Percentiles rank a stretch among this genome's conserved stretches.
These are phyloP conservation scores for Dermolepida albohirtum DNA, from an alignment of 2,888 invertebrate genomes.

Conservation along the genomic window DNA sequence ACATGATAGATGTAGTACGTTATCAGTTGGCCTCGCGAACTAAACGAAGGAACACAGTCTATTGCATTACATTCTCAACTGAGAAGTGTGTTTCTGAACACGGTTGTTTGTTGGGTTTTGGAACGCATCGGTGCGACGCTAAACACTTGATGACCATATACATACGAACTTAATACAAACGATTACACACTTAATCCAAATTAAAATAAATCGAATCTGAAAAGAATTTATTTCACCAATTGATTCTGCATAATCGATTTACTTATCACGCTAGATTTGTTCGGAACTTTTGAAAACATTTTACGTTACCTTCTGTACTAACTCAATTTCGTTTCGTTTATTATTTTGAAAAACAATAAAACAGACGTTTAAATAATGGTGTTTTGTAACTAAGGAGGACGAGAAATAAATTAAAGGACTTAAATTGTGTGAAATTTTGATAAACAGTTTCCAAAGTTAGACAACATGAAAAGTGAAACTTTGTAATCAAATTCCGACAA, in stretches of 20 bases:
- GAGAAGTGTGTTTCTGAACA: conserved; percentile 35
- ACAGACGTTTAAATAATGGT: no score
- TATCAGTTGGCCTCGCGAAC: conserved; percentile 57
- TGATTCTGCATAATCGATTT: conserved; percentile 44
- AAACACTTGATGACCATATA: conserved; percentile 32
- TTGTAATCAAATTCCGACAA: no score
- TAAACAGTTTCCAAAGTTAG: no score
- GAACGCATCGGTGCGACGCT: conserved; percentile 47
- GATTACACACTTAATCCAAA: conserved; percentile 48
- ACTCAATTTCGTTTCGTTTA: no score
- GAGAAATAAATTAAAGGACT: no score
- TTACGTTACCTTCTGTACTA: no score
- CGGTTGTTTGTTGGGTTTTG: conserved; percentile 49
- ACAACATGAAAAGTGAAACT: no score
- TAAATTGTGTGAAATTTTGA: no score
- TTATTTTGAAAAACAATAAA: no score
- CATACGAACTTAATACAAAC: conserved; percentile 44
- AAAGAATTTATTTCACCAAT: conserved; percentile 48
- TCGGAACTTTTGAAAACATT: not conserved
- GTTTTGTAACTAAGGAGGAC: no score
- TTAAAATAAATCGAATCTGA: conserved; percentile 45
- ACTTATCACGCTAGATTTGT: conserved; percentile 26
- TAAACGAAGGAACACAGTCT: conserved; percentile 38
- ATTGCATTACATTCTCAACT: conserved; percentile 18
- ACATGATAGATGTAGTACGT: conserved; percentile 58